Evolutionary conservation across 2,113 vertebrate species (phyloP).

Genomic region (Cairina moschata): DNA sequence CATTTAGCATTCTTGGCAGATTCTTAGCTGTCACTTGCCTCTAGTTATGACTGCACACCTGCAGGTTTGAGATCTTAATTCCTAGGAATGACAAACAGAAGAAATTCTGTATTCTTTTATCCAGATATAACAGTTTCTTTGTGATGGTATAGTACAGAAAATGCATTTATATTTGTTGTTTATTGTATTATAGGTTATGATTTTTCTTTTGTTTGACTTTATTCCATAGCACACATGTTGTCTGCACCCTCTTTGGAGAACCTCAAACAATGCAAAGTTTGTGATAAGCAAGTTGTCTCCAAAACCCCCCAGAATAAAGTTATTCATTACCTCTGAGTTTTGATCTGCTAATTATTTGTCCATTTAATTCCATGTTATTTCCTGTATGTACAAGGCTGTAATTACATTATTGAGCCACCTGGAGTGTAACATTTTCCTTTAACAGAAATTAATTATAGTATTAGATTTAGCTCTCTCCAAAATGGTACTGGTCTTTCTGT

Average conservation of each 20-base stretch:
- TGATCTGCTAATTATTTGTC: neutral
- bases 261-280: neutral
- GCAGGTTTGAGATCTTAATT: neutral
- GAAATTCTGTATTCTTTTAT: neutral
- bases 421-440: neutral
- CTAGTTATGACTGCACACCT: neutral
- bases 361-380: neutral
- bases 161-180: neutral
- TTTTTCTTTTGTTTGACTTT: neutral
- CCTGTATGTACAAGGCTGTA: neutral
- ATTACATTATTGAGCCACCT: neutral
- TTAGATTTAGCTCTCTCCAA: neutral
- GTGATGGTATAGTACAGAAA: neutral
- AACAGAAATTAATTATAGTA: neutral
- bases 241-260: neutral
- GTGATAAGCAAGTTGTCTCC: neutral
- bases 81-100: neutral
- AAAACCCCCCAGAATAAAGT: neutral
- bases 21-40: neutral
- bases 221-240: neutral
- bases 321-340: neutral
- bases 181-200: neutral
- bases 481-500: neutral
- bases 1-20: neutral
- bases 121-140: neutral